Evolutionary conservation across 2,113 vertebrate genomes (phyloP).

Genomic region (Seriola aureovittata): DNA sequence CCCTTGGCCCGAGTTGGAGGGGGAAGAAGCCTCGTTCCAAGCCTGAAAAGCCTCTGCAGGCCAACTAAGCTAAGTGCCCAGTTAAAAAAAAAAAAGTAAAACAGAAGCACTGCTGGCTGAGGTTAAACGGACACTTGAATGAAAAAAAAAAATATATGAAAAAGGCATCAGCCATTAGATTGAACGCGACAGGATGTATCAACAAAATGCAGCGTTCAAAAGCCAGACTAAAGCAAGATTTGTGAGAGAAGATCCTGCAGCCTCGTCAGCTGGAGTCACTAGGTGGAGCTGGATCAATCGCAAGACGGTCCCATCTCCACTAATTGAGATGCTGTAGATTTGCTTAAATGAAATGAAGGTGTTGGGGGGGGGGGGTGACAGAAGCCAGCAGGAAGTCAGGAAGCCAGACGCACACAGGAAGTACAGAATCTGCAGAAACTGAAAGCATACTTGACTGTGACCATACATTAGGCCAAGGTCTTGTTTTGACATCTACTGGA

Average conservation of each 20-base stretch:
- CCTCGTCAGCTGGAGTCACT: neutral
- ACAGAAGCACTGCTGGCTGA: neutral
- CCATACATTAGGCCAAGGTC: neutral
- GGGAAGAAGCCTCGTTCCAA: conserved; percentile 24
- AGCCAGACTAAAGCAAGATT: neutral
- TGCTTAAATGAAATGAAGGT: conserved; percentile 39
- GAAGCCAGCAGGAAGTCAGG: conserved; percentile 6
- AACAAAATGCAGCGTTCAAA: conserved; percentile 27
- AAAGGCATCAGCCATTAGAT: conserved; percentile 30
- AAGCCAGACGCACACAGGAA: neutral
- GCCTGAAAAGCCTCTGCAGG: conserved; percentile 10
- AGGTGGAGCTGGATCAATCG: neutral
- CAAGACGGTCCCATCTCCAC: neutral
- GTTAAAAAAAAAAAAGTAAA: neutral
- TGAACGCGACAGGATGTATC: conserved; percentile 9
- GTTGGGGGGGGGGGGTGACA: neutral
- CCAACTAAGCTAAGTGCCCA: conserved; percentile 18
- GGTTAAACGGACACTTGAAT: conserved; percentile 38
- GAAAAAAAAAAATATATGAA: conserved; percentile 12
- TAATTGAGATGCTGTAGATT: conserved; percentile 27
- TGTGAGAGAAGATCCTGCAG: conserved; percentile 12
- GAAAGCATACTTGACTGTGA: neutral
- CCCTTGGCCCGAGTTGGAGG: conserved; percentile 39
- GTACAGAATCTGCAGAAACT: neutral
- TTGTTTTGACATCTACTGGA: neutral